Conservation (phyloP, 2,888 invertebrate species). For the Eristalis pertinax region DNA sequence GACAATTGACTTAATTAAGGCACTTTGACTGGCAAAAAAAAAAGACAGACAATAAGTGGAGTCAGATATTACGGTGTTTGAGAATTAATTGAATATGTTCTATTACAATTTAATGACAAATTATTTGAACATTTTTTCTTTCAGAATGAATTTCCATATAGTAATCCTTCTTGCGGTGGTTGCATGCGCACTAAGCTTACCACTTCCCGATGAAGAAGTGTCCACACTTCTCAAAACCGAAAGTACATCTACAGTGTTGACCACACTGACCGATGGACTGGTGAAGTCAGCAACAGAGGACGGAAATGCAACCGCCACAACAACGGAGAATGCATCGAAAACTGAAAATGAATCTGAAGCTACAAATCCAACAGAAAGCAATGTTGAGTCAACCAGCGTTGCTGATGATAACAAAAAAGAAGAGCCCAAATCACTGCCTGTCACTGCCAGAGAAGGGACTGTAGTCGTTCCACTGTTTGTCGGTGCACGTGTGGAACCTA, state of each 20-base stretch:
- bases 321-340: conserved; percentile 11
- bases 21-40: background rate
- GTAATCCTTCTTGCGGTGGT: conserved; percentile 77
- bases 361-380: conserved; percentile 73
- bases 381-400: conserved; percentile 57
- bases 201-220: conserved; percentile 79
- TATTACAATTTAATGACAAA: background rate
- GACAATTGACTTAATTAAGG: background rate
- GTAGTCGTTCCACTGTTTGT: conserved; percentile 59
- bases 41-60: background rate
- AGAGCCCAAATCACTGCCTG: conserved; percentile 73
- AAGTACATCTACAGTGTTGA: conserved; percentile 71
- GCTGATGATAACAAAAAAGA: conserved; percentile 58
- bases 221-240: conserved; percentile 73
- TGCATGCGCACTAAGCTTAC: conserved; percentile 76
- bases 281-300: conserved; percentile 66
- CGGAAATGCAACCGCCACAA: background rate
- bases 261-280: conserved; percentile 71
- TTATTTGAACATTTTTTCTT: conserved; percentile 42
- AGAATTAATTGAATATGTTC: background rate
- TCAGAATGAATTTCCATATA: conserved; percentile 79
- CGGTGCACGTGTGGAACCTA: conserved; percentile 64
- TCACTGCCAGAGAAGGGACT: conserved; percentile 74
- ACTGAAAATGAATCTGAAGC: conserved; percentile 65
- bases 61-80: background rate